Base-by-base conservation (phyloP, 2,888 invertebrate species). In the Isotomurus palustris region DNA sequence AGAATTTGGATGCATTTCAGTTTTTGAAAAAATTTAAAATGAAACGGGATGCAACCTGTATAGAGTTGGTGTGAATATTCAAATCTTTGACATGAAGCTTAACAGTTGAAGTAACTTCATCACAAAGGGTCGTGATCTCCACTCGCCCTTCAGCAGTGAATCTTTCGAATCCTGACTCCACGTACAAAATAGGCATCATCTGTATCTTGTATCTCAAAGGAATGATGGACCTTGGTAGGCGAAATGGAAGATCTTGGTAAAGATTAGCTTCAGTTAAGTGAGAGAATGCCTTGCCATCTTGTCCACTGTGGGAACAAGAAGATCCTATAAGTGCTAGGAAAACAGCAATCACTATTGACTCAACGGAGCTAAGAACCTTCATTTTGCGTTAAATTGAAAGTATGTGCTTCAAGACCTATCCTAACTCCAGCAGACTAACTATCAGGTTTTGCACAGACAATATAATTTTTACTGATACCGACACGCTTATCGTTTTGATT, bases 61-160 rank as follows among this genome's bases (percentile, higher is more conserved):
- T 21, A 2, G 27, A 36, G 2, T 24, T 44, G 4, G 12, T 19
- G 35, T 56, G 29, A n/a, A 66, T 60, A 3, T 45, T 54, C 12
- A 68, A 32, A 21, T 60, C 60, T 10, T 55, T n/a, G 2, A 60
- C 58, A 51, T 68, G 66, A 1, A 68, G 35, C 19, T 40, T 56
- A 43, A 68, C 57, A 28, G 38, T n/a, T 8, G 53, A 19, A 4
- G 66, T 62, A 2, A 12, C 50, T n/a, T 66, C 56, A 1, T 45
- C 36, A 28, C 64, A 65, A 19, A 57, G 43, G 10, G 67, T 53
- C 1, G n/a, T 38, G 14, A 68, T 67, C 49, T 52, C 54, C 3
- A 67, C 60, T 29, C 44, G 56, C 4, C 65, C 66, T 0, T 60
- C 61, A 1, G 66, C 61, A 5, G 66, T 66, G 32, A 64, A 65